These are phyloP conservation scores for Achlya flavicornis DNA, from an alignment of 2,888 invertebrate genomes.

Conservation along the genomic window DNA sequence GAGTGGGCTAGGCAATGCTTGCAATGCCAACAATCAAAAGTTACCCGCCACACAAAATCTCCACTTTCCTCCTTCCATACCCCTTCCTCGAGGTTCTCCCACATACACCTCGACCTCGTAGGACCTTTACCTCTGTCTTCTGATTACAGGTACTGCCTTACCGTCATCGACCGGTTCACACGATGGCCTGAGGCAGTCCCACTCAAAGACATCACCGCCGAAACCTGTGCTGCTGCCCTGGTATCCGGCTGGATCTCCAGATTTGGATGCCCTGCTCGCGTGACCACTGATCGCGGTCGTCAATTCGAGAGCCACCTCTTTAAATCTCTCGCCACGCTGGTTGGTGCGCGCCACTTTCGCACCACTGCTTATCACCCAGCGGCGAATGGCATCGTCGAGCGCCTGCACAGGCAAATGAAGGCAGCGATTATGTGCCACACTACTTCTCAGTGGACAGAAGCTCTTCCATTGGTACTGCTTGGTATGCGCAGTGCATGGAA, in stretches of 20 bases:
- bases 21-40: slow-evolving; percentile 47
- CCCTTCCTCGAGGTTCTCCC: slow-evolving; percentile 3
- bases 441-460: background rate
- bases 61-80: slow-evolving; percentile 6
- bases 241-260: slow-evolving; percentile 22
- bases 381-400: slow-evolving; percentile 18
- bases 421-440: background rate
- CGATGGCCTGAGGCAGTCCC: slow-evolving; percentile 47
- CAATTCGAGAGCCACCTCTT: background rate
- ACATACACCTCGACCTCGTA: too few relatives aligned
- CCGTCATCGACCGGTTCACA: slow-evolving; percentile 28
- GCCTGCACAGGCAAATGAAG: background rate
- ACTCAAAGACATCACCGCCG: slow-evolving; percentile 45
- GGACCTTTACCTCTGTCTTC: too few relatives aligned
- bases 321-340: slow-evolving; percentile 5
- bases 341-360: slow-evolving; percentile 11
- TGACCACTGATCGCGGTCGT: background rate
- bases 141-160: too few relatives aligned
- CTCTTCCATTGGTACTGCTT: background rate
- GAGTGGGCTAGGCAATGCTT: slow-evolving; percentile 40
- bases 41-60: slow-evolving; percentile 28
- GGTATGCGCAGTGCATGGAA: background rate
- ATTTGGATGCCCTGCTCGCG: slow-evolving; percentile 13
- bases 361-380: slow-evolving; percentile 29
- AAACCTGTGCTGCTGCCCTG: slow-evolving; percentile 47